Evolutionary conservation across 2,113 vertebrate genomes (phyloP).

Genomic region (Clupea harengus): DNA sequence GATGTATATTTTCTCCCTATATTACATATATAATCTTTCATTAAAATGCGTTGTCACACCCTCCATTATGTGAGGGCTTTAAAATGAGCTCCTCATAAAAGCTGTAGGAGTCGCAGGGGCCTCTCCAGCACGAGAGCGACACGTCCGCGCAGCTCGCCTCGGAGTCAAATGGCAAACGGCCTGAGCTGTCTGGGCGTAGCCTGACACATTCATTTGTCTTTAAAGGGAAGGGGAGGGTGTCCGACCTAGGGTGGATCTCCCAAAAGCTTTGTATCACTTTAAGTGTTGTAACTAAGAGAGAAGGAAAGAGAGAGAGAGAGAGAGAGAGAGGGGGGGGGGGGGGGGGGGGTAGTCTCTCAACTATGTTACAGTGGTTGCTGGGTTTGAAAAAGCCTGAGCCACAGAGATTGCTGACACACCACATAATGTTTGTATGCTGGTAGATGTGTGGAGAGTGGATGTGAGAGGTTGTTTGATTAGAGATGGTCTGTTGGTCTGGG

Average conservation of each 20-base stretch:
- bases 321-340: background rate
- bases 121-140: background rate
- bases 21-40: conserved; percentile 11
- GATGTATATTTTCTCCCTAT: background rate
- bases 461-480: background rate
- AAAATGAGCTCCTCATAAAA: conserved; percentile 26
- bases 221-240: background rate
- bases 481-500: background rate
- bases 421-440: background rate
- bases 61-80: background rate
- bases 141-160: background rate
- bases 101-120: background rate
- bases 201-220: background rate
- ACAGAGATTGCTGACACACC: background rate
- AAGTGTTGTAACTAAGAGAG: background rate
- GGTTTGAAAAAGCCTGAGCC: background rate
- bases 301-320: background rate
- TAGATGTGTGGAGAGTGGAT: background rate
- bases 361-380: background rate
- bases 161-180: background rate
- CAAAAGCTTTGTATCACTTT: conserved; percentile 5
- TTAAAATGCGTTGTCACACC: conserved; percentile 29
- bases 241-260: background rate
- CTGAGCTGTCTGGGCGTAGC: background rate
- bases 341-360: background rate